Conservation (phyloP, 2,797 vertebrate genomes). For the Acestrorhynchus altus region DNA sequence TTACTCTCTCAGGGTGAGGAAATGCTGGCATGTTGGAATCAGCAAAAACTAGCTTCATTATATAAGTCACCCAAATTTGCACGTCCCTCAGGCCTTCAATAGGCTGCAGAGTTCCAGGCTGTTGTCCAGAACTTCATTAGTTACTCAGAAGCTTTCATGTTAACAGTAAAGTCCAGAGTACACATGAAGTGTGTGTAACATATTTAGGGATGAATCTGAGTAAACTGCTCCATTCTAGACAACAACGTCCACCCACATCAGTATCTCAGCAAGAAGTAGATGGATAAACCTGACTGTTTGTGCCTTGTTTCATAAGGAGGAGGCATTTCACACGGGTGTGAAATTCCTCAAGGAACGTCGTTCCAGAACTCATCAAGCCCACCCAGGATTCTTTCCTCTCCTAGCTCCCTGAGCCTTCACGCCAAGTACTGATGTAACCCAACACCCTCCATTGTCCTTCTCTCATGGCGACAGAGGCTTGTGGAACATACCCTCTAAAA, state of each 20-base stretch:
- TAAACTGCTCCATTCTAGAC: neutral
- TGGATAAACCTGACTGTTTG: constrained; percentile 18
- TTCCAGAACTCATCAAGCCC: constrained; percentile 79
- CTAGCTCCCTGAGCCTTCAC: constrained; percentile 62
- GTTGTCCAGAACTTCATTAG: neutral
- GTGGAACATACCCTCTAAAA: constrained; percentile 84
- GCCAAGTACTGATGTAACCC: constrained; percentile 82
- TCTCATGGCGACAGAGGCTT: constrained; percentile 80
- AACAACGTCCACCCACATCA: constrained; percentile 22
- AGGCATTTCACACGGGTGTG: constrained; percentile 65
- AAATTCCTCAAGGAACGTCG: constrained; percentile 75
- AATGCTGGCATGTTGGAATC: neutral
- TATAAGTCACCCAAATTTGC: neutral
- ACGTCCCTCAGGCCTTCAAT: neutral
- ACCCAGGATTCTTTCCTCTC: constrained; percentile 76
- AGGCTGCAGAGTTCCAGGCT: neutral
- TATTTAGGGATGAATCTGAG: constrained; percentile 2
- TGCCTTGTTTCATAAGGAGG: constrained; percentile 21
- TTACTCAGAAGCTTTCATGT: neutral
- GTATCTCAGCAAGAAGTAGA: neutral
- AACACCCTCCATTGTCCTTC: constrained; percentile 84
- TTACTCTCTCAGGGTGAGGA: neutral
- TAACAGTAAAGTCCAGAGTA: neutral
- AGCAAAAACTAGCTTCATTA: neutral
- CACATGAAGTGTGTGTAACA: neutral